phyloP scores from a whole-genome alignment of 2,888 invertebrate species.

The Rhagonycha fulva region DNA sequence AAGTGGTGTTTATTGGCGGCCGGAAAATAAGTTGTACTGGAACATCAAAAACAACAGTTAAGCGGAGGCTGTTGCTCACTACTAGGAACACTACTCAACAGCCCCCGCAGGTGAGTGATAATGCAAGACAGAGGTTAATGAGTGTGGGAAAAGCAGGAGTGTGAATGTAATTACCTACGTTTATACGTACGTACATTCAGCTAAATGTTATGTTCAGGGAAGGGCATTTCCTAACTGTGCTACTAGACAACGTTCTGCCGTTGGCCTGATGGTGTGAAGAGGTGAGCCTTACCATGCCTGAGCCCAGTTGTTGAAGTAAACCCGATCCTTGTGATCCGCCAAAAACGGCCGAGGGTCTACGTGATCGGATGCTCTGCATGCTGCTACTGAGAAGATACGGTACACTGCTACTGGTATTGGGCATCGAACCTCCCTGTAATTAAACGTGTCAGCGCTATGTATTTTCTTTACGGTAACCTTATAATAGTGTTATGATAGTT shows the following conservation, averaged over 20 bases:
- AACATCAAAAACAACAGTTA: constrained; percentile 53
- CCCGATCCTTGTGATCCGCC: constrained; percentile 58
- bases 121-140: constrained; percentile 48
- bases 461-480: background rate
- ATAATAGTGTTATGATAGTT: constrained; percentile 19
- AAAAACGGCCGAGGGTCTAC: constrained; percentile 74
- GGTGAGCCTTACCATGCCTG: constrained; percentile 91
- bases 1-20: constrained; percentile 53
- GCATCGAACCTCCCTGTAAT: constrained; percentile 84
- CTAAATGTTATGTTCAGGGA: constrained; percentile 76
- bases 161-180: constrained; percentile 38
- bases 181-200: constrained; percentile 56
- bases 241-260: constrained; percentile 61
- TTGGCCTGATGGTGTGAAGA: constrained; percentile 59
- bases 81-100: constrained; percentile 37
- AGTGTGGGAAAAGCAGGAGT: constrained; percentile 50
- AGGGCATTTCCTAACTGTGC: constrained; percentile 74
- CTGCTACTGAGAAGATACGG: constrained; percentile 82
- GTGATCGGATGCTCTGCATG: constrained; percentile 76
- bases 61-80: constrained; percentile 43
- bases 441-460: constrained; percentile 19
- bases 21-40: constrained; percentile 57
- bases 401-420: constrained; percentile 87
- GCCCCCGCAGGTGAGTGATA: constrained; percentile 54
- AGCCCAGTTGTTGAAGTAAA: constrained; percentile 85